Base-by-base conservation (phyloP, 2,113 vertebrate genomes). In the Synodontis membranacea region DNA sequence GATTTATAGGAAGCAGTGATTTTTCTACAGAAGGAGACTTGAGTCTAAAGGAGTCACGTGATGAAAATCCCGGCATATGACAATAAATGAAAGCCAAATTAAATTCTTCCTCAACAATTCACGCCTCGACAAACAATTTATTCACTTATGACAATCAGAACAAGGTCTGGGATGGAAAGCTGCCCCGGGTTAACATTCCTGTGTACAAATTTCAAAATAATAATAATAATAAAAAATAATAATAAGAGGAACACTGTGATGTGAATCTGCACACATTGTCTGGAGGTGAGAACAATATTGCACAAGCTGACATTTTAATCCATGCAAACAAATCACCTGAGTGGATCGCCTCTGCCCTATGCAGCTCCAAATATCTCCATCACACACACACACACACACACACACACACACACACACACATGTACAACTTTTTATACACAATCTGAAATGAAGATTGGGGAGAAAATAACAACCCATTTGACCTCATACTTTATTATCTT, bases 271-370 rank as follows among this genome's bases (percentile, higher is more conserved):
- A 80, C 21, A 62, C 76, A 62, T 52, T 83, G 89, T 92, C 87
- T 64, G 68, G 90, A 88, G 74, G 86, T 50, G 80, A 64, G 86
- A 92, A 92, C 88, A 89, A 90, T 86, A 87, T 89, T 91, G 86
- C 87, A 84, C 86, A 82, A 90, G 84, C 86, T 92, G 91, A 92
- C 91, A 93, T 90, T 80, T 90, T 89, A 92, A 92, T 91, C 88
- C 90, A 90, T 90, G 87, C 90, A 91, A 93, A 92, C 88, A 91
- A 92, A 93, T 93, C 89, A 92, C 86, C 56, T 37, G 28, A 82
- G 64, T 72, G 86, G 31, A 74, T 68, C 37, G 62, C 42, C 68
- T 28, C 68, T 70, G 72, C 75, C 75, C 83, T 23, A 39, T 66
- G 62, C 86, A 88, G 88, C 70, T 56, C 19, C 21, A 39, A 15